Evolutionary conservation across 2,888 invertebrate species (phyloP).

Genomic region (Hyppa rectilinea): DNA sequence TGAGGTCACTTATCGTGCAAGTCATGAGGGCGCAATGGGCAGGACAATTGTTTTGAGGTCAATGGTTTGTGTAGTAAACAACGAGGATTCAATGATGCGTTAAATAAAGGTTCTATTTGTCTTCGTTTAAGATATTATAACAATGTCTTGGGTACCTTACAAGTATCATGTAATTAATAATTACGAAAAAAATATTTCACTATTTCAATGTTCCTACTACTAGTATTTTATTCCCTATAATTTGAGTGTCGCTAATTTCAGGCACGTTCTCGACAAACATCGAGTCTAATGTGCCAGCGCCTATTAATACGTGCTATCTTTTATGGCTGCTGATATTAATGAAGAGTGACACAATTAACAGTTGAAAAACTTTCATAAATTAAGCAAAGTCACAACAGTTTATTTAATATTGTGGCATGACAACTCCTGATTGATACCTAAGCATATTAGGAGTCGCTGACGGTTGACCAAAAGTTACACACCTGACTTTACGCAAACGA

Average conservation of each 20-base stretch:
- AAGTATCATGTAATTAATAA: not conserved
- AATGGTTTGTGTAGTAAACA: slow-evolving; percentile 12
- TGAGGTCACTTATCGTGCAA: not conserved
- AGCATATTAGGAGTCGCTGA: not conserved
- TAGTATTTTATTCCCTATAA: not conserved
- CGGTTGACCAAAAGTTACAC: not conserved
- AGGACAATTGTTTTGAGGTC: slow-evolving; percentile 12
- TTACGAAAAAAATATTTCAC: too few relatives aligned
- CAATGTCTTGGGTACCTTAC: not conserved
- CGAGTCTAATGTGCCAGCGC: too few relatives aligned
- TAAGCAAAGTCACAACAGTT: too few relatives aligned
- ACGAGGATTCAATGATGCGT: slow-evolving; percentile 30
- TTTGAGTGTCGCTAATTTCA: not conserved
- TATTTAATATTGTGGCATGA: not conserved
- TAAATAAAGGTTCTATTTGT: not conserved
- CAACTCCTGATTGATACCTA: not conserved
- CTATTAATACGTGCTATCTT: not conserved
- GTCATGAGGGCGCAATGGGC: slow-evolving; percentile 1
- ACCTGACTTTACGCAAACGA: not conserved
- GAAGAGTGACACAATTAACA: not conserved
- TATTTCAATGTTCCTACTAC: not conserved
- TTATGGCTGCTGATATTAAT: too few relatives aligned
- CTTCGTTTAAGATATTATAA: not conserved
- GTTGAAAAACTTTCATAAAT: not conserved
- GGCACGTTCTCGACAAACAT: not conserved